Conservation (phyloP, 64 coral and sea anemone genomes). For the Actinia equina region DNA sequence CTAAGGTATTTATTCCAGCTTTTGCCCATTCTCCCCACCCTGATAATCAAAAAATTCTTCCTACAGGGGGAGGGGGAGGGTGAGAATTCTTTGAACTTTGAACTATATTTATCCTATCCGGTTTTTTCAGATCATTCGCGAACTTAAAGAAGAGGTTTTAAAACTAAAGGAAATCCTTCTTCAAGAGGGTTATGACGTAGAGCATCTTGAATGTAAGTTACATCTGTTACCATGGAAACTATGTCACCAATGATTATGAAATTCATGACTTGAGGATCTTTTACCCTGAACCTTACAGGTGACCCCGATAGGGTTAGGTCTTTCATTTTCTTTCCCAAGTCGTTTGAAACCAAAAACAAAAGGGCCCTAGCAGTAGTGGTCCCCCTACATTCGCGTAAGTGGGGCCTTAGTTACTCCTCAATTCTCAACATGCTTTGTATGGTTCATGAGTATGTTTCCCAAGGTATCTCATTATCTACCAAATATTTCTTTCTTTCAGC, state of each 20-base stretch:
- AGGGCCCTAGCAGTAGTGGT: too few species aligned
- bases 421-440: too few species aligned
- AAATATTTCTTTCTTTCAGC: neutral
- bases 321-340: too few species aligned
- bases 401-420: too few species aligned
- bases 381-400: too few species aligned
- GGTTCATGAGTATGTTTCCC: neutral
- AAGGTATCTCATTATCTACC: neutral
- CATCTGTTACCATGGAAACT: neutral
- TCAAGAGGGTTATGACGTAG: slow-evolving; percentile 72
- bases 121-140: slow-evolving; percentile 73
- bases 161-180: slow-evolving; percentile 71
- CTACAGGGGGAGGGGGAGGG: neutral
- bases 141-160: slow-evolving; percentile 88
- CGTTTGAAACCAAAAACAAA: too few species aligned
- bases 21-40: neutral
- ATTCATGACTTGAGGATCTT: too few species aligned
- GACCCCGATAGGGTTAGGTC: too few species aligned
- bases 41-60: neutral
- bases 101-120: too few species aligned
- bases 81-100: neutral
- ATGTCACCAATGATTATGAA: too few species aligned
- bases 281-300: too few species aligned
- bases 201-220: slow-evolving; percentile 67
- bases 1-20: slow-evolving; percentile 56